These are phyloP conservation scores for Pseudopipra pipra DNA, from an alignment of 2,113 vertebrate genomes.

Conservation along the genomic window DNA sequence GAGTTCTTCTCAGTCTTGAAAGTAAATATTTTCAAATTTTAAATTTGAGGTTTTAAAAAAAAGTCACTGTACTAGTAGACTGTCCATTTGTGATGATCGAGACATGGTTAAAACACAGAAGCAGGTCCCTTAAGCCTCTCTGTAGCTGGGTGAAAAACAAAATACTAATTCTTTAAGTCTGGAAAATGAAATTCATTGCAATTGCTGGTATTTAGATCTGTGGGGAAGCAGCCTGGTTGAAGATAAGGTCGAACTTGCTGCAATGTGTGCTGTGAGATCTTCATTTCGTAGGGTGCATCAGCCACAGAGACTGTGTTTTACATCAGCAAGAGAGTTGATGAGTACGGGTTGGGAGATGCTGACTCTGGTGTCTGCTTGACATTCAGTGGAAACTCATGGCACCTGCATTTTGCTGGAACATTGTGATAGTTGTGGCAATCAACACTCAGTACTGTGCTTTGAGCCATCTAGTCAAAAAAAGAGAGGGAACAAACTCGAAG, in stretches of 20 bases:
- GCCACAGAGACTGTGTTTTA: background rate
- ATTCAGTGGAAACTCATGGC: rapidly evolving
- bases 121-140: background rate
- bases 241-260: background rate
- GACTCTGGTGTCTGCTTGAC: background rate
- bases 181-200: background rate
- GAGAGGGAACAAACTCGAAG: background rate
- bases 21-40: background rate
- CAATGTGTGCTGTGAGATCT: background rate
- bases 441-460: background rate
- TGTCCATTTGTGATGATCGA: background rate
- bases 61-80: background rate
- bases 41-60: background rate
- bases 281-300: background rate
- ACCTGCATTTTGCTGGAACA: background rate
- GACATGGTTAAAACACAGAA: background rate
- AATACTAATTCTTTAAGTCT: background rate
- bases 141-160: background rate
- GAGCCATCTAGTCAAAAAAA: background rate
- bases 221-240: background rate
- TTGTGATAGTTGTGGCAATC: background rate
- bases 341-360: background rate
- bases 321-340: background rate
- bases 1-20: background rate
- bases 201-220: background rate